Evolutionary conservation across 2,888 invertebrate genomes (phyloP), one percentile per base, ranked within the genome.

Genomic region (Eucriotettix oculatus): DNA sequence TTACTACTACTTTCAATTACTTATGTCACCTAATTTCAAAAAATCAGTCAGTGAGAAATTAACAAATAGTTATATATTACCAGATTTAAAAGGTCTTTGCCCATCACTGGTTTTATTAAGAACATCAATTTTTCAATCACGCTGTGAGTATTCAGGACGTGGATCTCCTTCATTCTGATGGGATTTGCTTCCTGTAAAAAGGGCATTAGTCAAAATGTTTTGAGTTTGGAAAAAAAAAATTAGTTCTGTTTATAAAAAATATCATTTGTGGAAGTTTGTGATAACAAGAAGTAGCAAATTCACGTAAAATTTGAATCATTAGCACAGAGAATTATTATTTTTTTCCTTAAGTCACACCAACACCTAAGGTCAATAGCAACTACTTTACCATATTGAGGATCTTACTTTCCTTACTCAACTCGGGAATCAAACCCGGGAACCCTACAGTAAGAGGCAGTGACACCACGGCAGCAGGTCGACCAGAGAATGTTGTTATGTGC

Each of bases 71-170:
- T 29, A 7, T 29, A n/a, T n/a, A 29, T 29, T 54, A 84, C 73
- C 17, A 83, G 73, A 64, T 77, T 78, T 55, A 83, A 73, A 1
- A 84, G 72, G 66, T 84, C 82, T 52, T 80, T 80, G 66, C 80
- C 79, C 64, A 84, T 81, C 65, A 84, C 74, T 0, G 84, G 84
- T 63, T 81, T 78, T 10, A 84, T 75, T 54, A 84, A 76, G 58
- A 82, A 77, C 82, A 84, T 82, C 29, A 83, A 78, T 71, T 84
- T 84, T 69, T 83, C 82, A 66, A 84, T 81, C 74, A 83, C 84
- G 56, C 80, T 79, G 10, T 82, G 81, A 1, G 83, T 81, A 69
- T 85, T 81, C 54, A 84, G 76, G 1, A 84, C 78, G 70, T 84
- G 83, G 66, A 84, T 79, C 67, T 78, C 80, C 72, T 82, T 83